These are phyloP conservation scores for Ischnura elegans DNA, from an alignment of 2,888 invertebrate genomes.

Conservation along the genomic window DNA sequence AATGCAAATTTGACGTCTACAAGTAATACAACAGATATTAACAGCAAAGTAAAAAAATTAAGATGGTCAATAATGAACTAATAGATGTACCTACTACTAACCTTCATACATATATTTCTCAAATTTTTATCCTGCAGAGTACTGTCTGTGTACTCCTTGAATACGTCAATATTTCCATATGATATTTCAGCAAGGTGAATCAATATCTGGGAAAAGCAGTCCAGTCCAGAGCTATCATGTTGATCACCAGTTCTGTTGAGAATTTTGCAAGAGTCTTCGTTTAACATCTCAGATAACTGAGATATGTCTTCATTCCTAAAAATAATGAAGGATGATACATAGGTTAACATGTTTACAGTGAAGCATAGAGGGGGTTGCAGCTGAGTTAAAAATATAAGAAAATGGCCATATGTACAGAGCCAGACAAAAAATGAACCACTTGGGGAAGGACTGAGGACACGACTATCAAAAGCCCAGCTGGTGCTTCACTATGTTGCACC, in stretches of 20 bases:
- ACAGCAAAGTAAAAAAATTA: too few species aligned
- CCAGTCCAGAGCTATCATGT: not conserved
- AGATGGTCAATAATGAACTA: not conserved
- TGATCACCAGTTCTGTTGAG: not conserved
- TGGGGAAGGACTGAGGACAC: too few species aligned
- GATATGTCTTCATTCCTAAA: not conserved
- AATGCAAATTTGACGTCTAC: too few species aligned
- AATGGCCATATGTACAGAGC: too few species aligned
- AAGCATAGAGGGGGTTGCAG: too few species aligned
- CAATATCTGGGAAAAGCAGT: slow-evolving; percentile 75
- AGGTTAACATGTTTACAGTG: too few species aligned
- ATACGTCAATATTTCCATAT: slow-evolving; percentile 76
- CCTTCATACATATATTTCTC: not conserved
- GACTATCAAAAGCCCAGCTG: too few species aligned
- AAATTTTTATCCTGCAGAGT: not conserved
- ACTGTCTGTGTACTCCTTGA: slow-evolving; percentile 72
- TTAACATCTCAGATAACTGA: not conserved
- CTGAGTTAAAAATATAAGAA: too few species aligned
- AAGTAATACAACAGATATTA: too few species aligned
- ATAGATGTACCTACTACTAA: not conserved
- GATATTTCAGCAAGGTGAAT: slow-evolving; percentile 77
- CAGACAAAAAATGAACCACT: too few species aligned
- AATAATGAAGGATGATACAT: too few species aligned
- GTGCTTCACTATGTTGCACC: too few species aligned
- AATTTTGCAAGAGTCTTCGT: not conserved